phyloP scores from a whole-genome alignment of 1,140 invertebrate species.

The Nasonia vitripennis region DNA sequence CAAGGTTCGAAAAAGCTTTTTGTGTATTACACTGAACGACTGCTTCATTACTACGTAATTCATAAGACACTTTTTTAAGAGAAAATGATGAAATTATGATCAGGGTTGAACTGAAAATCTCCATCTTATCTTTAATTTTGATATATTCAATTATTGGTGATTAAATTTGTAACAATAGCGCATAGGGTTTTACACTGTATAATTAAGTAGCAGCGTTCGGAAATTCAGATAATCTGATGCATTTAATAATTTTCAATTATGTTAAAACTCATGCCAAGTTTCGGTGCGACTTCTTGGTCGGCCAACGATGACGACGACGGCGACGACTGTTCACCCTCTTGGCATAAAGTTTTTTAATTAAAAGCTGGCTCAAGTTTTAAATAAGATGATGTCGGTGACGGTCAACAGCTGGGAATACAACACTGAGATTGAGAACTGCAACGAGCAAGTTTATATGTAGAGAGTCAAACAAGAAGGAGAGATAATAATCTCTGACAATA shows the following conservation, averaged over 20 bases:
- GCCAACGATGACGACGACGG: not conserved
- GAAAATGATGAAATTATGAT: no score
- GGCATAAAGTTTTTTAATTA: conserved; percentile 52
- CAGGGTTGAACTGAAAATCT: no score
- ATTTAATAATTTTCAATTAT: conserved; percentile 19
- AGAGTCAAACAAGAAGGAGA: not conserved
- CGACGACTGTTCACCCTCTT: not conserved
- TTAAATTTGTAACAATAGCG: not conserved
- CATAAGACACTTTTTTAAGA: no score
- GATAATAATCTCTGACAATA: not conserved
- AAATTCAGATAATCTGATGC: not conserved
- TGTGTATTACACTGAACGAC: conserved; percentile 63
- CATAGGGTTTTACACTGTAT: not conserved
- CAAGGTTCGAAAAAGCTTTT: conserved; percentile 51
- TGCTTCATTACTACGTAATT: conserved; percentile 51
- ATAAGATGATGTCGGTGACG: conserved; percentile 14
- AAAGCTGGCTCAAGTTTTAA: conserved; percentile 46
- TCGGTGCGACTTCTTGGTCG: not conserved
- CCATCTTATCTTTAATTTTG: not conserved
- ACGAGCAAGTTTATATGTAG: not conserved
- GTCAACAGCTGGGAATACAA: not conserved
- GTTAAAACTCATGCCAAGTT: conserved; percentile 11
- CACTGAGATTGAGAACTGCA: not conserved
- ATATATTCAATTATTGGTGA: not conserved
- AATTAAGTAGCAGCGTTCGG: not conserved